phyloP scores from a whole-genome alignment of 2,797 vertebrate species.

The Potorous gilbertii region DNA sequence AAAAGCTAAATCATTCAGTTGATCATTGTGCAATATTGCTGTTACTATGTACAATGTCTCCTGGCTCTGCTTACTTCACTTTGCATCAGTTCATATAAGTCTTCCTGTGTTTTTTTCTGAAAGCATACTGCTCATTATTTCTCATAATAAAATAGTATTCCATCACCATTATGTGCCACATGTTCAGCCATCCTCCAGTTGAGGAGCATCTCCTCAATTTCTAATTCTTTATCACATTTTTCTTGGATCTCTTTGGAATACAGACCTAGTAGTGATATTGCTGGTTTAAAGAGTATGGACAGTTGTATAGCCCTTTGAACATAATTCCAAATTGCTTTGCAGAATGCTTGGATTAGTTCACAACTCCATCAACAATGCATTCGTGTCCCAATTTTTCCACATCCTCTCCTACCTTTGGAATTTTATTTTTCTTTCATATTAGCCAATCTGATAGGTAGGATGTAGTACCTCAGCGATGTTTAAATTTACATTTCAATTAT shows the following conservation, averaged over 20 bases:
- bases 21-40: background rate
- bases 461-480: background rate
- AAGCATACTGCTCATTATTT: background rate
- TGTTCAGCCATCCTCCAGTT: background rate
- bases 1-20: background rate
- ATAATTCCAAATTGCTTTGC: background rate
- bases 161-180: background rate
- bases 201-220: background rate
- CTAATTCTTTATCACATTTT: background rate
- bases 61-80: background rate
- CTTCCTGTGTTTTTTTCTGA: background rate
- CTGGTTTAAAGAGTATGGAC: background rate
- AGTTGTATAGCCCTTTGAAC: background rate
- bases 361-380: background rate
- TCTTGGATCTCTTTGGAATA: background rate
- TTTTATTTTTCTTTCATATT: background rate
- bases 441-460: background rate
- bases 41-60: background rate
- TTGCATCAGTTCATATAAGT: background rate
- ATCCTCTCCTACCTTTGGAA: background rate
- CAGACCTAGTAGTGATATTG: background rate
- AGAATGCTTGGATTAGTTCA: background rate
- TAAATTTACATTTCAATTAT: background rate
- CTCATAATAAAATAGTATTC: background rate
- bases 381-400: background rate